Conservation (phyloP, 2,888 invertebrate genomes). For the Amaurobius ferox region DNA sequence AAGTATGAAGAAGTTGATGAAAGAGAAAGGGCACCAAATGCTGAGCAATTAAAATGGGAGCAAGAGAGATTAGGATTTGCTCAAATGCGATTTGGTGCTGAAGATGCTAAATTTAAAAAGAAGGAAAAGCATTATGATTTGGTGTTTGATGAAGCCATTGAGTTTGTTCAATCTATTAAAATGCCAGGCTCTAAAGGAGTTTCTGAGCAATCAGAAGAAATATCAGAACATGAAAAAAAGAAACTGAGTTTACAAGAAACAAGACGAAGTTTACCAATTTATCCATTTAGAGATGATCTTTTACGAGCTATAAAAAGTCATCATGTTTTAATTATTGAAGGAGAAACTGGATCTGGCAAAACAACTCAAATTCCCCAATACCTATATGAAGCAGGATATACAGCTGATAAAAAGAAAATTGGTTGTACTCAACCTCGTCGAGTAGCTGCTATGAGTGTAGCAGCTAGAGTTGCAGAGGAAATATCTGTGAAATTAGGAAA, state of each 20-base stretch:
- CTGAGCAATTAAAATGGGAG: constrained; percentile 93
- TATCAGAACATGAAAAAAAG: constrained; percentile 85
- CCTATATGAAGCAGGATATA: constrained; percentile 80
- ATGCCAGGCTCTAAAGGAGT: constrained; percentile 79
- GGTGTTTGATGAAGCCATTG: constrained; percentile 96
- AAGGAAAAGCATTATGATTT: constrained; percentile 91
- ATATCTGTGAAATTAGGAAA: constrained; percentile 95
- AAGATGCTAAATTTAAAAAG: constrained; percentile 83
- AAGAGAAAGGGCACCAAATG: constrained; percentile 83
- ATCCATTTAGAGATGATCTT: constrained; percentile 91
- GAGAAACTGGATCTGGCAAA: constrained; percentile 84
- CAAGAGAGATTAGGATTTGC: constrained; percentile 96
- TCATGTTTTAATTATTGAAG: constrained; percentile 93
- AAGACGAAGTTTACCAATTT: constrained; percentile 94
- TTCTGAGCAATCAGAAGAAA: constrained; percentile 79
- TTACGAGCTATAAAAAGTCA: constrained; percentile 90
- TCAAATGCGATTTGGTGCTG: constrained; percentile 94
- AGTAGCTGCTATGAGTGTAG: constrained; percentile 99
- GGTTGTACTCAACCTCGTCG: constrained; percentile 98
- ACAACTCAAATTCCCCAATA: constrained; percentile 82
- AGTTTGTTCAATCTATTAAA: constrained; percentile 89
- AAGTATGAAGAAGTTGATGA: constrained; percentile 89
- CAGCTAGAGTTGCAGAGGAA: constrained; percentile 97
- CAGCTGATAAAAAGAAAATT: constrained; percentile 85
- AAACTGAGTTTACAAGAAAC: constrained; percentile 92